A percentile compares a stretch with the other conserved stretches of the same genome.
These are phyloP conservation scores for Phrynosoma platyrhinos DNA, from an alignment of 2,113 vertebrate species.

Conservation along the genomic window DNA sequence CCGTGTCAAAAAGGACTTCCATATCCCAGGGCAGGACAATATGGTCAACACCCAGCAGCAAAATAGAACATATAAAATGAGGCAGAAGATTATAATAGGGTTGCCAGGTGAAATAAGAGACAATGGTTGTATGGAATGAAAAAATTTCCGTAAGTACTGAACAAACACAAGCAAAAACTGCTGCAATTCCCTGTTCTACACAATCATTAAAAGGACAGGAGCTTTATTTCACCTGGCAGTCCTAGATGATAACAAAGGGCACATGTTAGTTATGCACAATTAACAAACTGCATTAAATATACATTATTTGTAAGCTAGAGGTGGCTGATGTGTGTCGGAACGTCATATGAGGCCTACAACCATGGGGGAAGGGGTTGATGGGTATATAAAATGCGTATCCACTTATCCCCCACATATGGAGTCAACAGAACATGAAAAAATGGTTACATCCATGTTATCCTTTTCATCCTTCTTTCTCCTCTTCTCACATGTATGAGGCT, in stretches of 20 bases:
- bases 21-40: neutral
- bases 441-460: too few species aligned
- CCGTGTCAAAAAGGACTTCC: conserved; percentile 1
- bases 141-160: too few species aligned
- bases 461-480: too few species aligned
- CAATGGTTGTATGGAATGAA: too few species aligned
- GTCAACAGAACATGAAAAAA: neutral
- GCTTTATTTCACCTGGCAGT: too few species aligned
- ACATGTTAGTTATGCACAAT: neutral
- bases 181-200: too few species aligned
- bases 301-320: neutral
- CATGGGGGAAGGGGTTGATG: neutral
- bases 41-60: neutral
- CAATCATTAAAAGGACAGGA: too few species aligned
- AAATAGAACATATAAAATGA: conserved; percentile 1
- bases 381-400: neutral
- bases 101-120: too few species aligned
- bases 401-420: neutral
- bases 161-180: too few species aligned
- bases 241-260: neutral
- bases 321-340: neutral
- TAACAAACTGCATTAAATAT: neutral
- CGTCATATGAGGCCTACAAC: neutral
- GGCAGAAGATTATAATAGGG: neutral
- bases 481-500: too few species aligned